Conservation (phyloP, 2,113 vertebrate genomes). For the Castor canadensis region DNA sequence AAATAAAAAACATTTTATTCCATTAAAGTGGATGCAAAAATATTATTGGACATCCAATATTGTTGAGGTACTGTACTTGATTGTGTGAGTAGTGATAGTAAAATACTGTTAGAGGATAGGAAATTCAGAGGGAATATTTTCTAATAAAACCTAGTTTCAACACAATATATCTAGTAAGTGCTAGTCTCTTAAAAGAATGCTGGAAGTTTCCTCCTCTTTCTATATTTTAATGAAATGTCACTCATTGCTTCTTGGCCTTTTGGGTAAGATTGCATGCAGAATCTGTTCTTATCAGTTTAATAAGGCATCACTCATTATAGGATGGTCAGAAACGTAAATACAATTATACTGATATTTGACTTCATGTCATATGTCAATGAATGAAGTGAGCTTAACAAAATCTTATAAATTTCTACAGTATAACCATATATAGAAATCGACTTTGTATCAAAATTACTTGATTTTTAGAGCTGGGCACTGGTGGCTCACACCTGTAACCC, state of each 20-base stretch:
- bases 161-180: neutral
- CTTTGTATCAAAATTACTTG: neutral
- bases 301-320: neutral
- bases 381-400: neutral
- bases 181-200: neutral
- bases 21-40: neutral
- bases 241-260: too few relatives aligned
- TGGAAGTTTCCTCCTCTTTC: neutral
- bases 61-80: neutral
- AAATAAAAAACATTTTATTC: neutral
- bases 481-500: too few relatives aligned
- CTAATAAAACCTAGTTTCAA: neutral
- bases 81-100: neutral
- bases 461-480: neutral
- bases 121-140: neutral
- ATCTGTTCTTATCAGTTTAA: too few relatives aligned
- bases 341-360: neutral
- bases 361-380: neutral
- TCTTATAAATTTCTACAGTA: neutral
- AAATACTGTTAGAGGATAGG: neutral
- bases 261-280: too few relatives aligned
- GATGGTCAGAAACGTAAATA: neutral
- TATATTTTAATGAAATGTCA: conserved; percentile 1
- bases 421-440: neutral
- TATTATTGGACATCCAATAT: neutral